Evolutionary conservation across 2,797 vertebrate species (phyloP).

Genomic region (Sebastes goodei): DNA sequence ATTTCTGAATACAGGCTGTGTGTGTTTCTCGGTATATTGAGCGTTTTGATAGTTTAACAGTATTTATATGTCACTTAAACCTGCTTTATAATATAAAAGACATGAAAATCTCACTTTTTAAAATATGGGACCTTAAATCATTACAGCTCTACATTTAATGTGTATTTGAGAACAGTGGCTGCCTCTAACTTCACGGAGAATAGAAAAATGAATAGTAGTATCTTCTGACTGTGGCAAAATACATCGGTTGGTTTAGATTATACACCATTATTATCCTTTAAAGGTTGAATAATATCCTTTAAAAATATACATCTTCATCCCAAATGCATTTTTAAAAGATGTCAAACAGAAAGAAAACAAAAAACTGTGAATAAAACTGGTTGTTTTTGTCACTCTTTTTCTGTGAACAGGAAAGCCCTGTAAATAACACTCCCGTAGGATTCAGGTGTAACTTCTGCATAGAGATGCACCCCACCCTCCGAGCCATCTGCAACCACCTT

Average conservation of each 20-base stretch:
- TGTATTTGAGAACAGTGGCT: background rate
- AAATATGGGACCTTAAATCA: too few relatives aligned
- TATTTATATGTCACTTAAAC: too few relatives aligned
- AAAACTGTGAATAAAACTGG: background rate
- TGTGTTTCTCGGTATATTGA: too few relatives aligned
- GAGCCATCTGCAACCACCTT: slow-evolving; percentile 98
- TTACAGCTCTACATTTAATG: background rate
- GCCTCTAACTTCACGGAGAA: background rate
- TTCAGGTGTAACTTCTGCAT: slow-evolving; percentile 98
- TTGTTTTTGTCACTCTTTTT: background rate
- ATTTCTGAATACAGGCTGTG: too few relatives aligned
- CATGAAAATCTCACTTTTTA: too few relatives aligned
- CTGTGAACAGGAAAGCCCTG: slow-evolving; percentile 64
- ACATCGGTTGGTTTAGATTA: background rate
- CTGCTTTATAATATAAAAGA: too few relatives aligned
- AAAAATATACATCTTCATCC: background rate
- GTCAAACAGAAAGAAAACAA: background rate
- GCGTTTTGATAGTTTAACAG: too few relatives aligned
- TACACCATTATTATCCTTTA: background rate
- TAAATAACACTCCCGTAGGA: slow-evolving; percentile 84
- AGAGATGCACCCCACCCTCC: slow-evolving; percentile 95
- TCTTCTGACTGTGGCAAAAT: background rate
- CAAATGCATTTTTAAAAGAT: background rate
- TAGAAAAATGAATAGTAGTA: background rate
- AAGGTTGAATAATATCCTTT: background rate